A percentile compares a stretch with the other conserved stretches of the same genome.
Evolutionary conservation across 2,113 vertebrate species (phyloP).

Genomic region (Etheostoma spectabile): DNA sequence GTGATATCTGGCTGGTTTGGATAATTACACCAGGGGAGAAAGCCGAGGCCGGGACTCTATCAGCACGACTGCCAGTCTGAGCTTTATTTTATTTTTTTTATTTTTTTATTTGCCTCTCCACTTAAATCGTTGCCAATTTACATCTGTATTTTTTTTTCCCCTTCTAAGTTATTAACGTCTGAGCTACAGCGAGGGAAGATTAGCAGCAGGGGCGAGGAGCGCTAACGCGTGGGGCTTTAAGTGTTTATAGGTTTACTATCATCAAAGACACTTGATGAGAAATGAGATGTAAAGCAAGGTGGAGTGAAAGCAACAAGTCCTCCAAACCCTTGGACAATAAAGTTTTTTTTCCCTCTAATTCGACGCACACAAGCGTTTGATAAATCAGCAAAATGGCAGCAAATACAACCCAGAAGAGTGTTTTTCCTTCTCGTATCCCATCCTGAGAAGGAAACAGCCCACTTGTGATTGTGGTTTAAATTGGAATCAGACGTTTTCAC

Average conservation of each 20-base stretch:
- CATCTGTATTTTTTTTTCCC: conserved; percentile 38
- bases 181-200: conserved; percentile 19
- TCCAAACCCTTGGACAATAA: too few species aligned
- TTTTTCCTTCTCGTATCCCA: too few species aligned
- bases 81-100: not conserved
- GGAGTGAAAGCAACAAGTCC: too few species aligned
- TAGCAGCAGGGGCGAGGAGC: not conserved
- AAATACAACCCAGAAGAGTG: too few species aligned
- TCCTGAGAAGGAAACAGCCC: too few species aligned
- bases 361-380: too few species aligned
- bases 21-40: conserved; percentile 53
- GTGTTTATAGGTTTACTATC: not conserved
- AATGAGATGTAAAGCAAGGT: too few species aligned
- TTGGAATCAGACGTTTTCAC: too few species aligned
- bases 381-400: too few species aligned
- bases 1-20: conserved; percentile 42
- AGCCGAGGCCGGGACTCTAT: conserved; percentile 46
- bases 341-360: too few species aligned
- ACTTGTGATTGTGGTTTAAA: too few species aligned
- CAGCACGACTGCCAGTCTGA: conserved; percentile 13
- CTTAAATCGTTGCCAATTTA: conserved; percentile 30
- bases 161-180: conserved; percentile 40
- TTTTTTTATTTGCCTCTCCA: conserved; percentile 1
- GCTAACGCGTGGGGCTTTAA: not conserved
- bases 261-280: too few species aligned